Base-by-base conservation (phyloP, 2,888 invertebrate species). In the Drosophila borborema region DNA sequence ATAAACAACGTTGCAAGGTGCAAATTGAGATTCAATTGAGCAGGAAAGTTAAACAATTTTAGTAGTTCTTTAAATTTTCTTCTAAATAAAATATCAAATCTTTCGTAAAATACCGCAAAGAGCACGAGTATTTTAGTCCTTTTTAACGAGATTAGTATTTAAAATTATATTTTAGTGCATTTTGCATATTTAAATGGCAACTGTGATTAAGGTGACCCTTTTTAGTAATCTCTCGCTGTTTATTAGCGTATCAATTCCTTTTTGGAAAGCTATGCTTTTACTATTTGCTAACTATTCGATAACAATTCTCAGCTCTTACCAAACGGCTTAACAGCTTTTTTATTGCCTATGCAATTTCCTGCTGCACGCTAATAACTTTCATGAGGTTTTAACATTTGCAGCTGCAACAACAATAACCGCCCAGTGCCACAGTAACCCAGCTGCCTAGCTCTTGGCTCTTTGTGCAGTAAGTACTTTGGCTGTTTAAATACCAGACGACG, bases 401-500 rank as follows among this genome's bases (percentile, higher is more conserved):
- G 61, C 70, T 55, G 55, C 56, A 61, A 59, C 55, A 78, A 56
- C 83, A 60, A 54, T 59, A 70, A 18, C 20, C 68, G 54, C 63
- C 71, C 72, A 81, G 65, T 83, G 78, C 54, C 71, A 74, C 66
- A 80, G 69, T 80, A 74, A 86, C 78, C 74, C 71, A 86, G 66
- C 46, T 60, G 48, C 40, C 66, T 28, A 55, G 54, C 60, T 40
- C 10, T 53, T 18, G 18, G 6, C 51, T 34, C 51, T 51, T n/a
- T 2, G 18, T 20, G 61, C 67, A 58, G 14, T 67, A 74, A 69
- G 81, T 74, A 73, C 53, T 71, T 80, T 63, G 70, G 68, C 72
- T 80, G 56, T 61, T 86, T 87, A 89, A 89, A 89, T 84, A 89
- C 82, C 89, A 89, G 74, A 64, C 65, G 53, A 58, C 36, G 69